These are phyloP conservation scores for Onychostoma macrolepis DNA, from an alignment of 2,113 vertebrate species.

Conservation along the genomic window DNA sequence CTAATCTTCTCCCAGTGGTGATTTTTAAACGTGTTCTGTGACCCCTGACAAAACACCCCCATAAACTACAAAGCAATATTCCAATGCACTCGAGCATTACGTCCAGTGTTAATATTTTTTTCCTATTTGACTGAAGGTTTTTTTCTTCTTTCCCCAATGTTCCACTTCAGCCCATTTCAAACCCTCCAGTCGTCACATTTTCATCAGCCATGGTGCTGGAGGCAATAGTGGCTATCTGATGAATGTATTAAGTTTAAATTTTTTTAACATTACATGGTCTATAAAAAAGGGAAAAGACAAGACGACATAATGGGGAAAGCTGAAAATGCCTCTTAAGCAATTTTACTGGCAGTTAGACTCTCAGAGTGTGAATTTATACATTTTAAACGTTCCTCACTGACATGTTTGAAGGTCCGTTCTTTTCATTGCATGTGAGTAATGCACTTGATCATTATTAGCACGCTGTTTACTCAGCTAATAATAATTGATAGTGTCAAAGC, in stretches of 20 bases:
- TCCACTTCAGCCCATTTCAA: conserved; percentile 34
- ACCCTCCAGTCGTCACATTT: conserved; percentile 25
- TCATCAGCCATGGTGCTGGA: not conserved
- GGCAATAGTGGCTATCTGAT: conserved; percentile 15
- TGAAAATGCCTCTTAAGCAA: conserved; percentile 30
- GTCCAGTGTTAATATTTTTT: conserved; percentile 51
- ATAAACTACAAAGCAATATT: conserved; percentile 71
- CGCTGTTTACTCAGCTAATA: conserved; percentile 61
- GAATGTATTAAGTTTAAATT: conserved; percentile 12
- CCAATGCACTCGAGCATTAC: conserved; percentile 56
- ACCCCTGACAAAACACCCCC: conserved; percentile 66
- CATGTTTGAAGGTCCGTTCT: conserved; percentile 5
- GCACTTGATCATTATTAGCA: conserved; percentile 59
- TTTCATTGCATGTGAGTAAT: conserved; percentile 44
- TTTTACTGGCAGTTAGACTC: conserved; percentile 12
- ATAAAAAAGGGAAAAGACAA: not conserved
- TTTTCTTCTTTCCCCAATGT: conserved; percentile 38
- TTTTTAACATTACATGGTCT: conserved; percentile 30
- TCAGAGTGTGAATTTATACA: conserved; percentile 10
- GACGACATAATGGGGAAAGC: not conserved
- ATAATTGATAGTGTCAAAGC: conserved; percentile 63
- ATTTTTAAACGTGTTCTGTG: conserved; percentile 64
- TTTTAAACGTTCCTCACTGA: conserved; percentile 3
- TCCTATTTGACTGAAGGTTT: conserved; percentile 48
- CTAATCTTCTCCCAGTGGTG: conserved; percentile 52